phyloP scores from a whole-genome alignment of 2,113 vertebrate genomes.

The Ictidomys tridecemlineatus region DNA sequence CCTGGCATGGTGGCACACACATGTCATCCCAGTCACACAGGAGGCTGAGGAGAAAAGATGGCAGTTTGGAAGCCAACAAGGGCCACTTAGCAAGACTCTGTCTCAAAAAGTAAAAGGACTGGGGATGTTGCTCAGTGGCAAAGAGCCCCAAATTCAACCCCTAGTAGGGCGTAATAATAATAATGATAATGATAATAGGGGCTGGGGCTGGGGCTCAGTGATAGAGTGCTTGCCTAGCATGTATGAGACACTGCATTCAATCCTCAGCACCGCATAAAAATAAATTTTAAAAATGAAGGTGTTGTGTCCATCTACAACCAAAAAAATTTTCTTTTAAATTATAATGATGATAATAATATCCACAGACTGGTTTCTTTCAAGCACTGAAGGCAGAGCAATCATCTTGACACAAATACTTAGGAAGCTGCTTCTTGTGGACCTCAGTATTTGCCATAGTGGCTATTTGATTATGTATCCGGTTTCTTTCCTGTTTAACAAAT shows the following conservation, averaged over 20 bases:
- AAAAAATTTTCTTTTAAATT: too few species aligned
- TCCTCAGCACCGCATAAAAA: too few species aligned
- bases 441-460: neutral
- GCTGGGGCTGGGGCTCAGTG: too few species aligned
- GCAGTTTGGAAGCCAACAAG: neutral
- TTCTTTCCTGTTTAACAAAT: slow-evolving; percentile 45
- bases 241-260: too few species aligned
- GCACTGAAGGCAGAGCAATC: neutral
- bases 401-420: slow-evolving; percentile 33
- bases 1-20: neutral
- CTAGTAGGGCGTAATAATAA: too few species aligned
- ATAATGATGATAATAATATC: too few species aligned
- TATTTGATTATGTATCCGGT: neutral
- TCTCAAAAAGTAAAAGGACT: neutral
- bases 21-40: neutral
- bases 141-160: too few species aligned
- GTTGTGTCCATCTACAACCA: too few species aligned
- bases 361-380: neutral
- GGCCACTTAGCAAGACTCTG: neutral
- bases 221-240: too few species aligned
- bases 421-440: neutral
- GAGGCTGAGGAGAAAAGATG: neutral
- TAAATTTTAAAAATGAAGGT: too few species aligned
- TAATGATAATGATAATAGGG: too few species aligned
- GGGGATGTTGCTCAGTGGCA: too few species aligned